Base-by-base conservation (phyloP, 2,888 invertebrate genomes). In the Sicus ferrugineus region DNA sequence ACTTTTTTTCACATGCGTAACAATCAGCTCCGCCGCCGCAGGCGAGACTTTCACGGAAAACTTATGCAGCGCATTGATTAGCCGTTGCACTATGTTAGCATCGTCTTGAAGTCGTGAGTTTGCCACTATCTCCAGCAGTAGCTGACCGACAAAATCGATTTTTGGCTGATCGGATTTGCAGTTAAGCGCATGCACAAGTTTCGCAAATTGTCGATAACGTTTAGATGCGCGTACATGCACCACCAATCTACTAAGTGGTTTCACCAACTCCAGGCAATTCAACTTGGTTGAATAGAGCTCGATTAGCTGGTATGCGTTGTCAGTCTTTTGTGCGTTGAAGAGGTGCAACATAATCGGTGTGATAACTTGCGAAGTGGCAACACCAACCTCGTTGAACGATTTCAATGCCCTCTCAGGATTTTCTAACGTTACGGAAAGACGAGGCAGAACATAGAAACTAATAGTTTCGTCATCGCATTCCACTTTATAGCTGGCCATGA, bases 391-490 rank as follows among this genome's bases (percentile, higher is more conserved):
- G 23, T 79, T 78, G 0, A 86, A 75, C 2, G 77, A 75, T 68
- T 81, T 77, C 0, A 85, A 65, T 0, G 80, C 78, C 62, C 79
- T 72, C 58, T 73, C 52, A 0, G 81, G 77, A 64, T 83, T 71
- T 5, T 79, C 77, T 38, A 85, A 67, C 7, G 78, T 79, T n/a
- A 81, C 71, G 21, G 75, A 76, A 0, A 85, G 71, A 14, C 86
- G 85, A 0, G 90, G 90, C 3, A 91, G 76, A 0, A 89, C 84
- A 75, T 89, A 90, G 1, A 86, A 78, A 31, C 84, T 78, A 61
- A 91, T 79, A 0, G 91, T 90, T 11, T 89, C 88, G 72, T 86
- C 85, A 77, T 91, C 90, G 0, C 89, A 87, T 23, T 84, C 84
- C 0, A 90, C 87, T 0, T 87, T 84, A 79, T 89, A 85, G 1